A percentile compares a stretch with the other conserved stretches of the same genome.
Conservation (phyloP, 30 jellyfish, hydroid and myxozoan species). For the Nemopilema nomurai region DNA sequence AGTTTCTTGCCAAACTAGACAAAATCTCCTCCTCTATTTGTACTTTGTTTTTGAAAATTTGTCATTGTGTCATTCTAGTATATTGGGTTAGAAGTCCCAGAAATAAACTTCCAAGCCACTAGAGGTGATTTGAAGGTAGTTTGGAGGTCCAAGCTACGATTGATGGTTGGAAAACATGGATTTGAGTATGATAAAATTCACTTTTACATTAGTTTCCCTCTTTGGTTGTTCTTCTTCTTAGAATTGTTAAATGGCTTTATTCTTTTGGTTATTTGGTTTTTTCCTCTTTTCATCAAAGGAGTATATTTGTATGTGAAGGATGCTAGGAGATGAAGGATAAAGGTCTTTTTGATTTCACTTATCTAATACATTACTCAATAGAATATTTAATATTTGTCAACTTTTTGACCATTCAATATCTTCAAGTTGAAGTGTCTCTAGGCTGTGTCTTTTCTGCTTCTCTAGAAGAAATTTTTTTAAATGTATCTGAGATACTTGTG, state of each 20-base stretch:
- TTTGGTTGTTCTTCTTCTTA: no score
- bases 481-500: no score
- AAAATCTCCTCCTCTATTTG: no score
- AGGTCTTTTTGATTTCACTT: no score
- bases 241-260: no score
- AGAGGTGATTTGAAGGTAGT: neutral
- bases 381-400: no score
- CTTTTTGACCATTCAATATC: neutral
- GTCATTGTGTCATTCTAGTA: neutral
- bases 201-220: no score
- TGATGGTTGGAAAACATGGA: neutral
- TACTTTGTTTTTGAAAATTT: neutral
- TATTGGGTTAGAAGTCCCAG: conserved; percentile 12
- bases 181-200: neutral
- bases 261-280: neutral
- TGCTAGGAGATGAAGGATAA: no score
- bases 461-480: neutral
- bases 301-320: no score
- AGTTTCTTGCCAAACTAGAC: no score
- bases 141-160: neutral
- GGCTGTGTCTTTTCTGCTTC: neutral
- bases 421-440: neutral
- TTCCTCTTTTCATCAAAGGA: no score
- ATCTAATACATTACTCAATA: no score
- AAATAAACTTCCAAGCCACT: neutral